phyloP scores from a whole-genome alignment of 2,888 invertebrate species.

The Operophtera brumata region DNA sequence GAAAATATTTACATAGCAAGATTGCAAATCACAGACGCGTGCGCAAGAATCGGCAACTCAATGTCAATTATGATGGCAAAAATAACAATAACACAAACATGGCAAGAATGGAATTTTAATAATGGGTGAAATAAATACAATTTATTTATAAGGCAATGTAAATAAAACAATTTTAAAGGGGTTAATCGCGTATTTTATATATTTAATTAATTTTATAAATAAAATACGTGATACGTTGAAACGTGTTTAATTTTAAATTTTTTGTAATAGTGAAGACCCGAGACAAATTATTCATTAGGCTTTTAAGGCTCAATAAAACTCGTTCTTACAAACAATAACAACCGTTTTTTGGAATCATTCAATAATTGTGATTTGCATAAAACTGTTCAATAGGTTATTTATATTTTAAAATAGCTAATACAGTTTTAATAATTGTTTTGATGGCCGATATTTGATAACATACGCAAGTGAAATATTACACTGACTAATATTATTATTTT shows the following conservation, averaged over 20 bases:
- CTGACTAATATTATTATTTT: slow-evolving; percentile 27
- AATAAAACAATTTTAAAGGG: too few relatives aligned
- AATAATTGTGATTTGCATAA: slow-evolving; percentile 3
- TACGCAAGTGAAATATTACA: slow-evolving; percentile 24
- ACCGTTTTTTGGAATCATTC: not conserved
- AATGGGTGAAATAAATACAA: slow-evolving; percentile 19
- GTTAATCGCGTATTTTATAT: too few relatives aligned
- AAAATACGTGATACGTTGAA: too few relatives aligned
- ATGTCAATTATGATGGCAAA: slow-evolving; percentile 14
- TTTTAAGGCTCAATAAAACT: not conserved
- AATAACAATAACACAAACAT: slow-evolving; percentile 27
- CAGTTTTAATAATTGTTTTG: slow-evolving; percentile 19
- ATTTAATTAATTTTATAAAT: too few relatives aligned
- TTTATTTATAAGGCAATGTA: slow-evolving; percentile 6
- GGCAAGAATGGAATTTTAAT: slow-evolving; percentile 30
- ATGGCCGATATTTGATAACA: slow-evolving; percentile 22
- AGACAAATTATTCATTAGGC: slow-evolving; percentile 11
- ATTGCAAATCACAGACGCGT: slow-evolving; percentile 76
- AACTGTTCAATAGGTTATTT: not conserved
- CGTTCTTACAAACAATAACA: slow-evolving; percentile 13
- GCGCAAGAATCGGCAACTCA: slow-evolving; percentile 47
- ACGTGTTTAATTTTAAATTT: too few relatives aligned
- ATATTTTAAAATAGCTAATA: slow-evolving; percentile 4
- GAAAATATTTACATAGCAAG: slow-evolving; percentile 74
- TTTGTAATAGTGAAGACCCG: too few relatives aligned